Evolutionary conservation across 2,888 invertebrate genomes (phyloP).

Genomic region (Clistopyga incitator): DNA sequence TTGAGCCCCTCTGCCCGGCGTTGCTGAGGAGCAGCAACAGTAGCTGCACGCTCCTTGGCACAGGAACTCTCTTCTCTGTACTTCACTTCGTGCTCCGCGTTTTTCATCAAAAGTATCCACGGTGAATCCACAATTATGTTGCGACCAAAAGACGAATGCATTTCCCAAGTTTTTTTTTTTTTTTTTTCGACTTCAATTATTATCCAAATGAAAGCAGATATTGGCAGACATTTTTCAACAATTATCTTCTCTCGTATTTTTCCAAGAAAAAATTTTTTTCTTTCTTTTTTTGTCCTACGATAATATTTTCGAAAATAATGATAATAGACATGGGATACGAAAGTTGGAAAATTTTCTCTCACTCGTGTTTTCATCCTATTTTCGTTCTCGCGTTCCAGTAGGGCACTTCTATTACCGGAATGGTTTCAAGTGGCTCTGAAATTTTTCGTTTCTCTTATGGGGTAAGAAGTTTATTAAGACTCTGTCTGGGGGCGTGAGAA

Average conservation of each 20-base stretch:
- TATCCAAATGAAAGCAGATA: no score
- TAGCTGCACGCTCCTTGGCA: constrained; percentile 27
- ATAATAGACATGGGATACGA: no score
- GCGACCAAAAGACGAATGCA: background rate
- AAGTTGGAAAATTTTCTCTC: background rate
- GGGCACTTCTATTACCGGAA: background rate
- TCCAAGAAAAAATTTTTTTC: no score
- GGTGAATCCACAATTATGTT: background rate
- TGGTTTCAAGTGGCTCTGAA: background rate
- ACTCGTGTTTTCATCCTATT: background rate
- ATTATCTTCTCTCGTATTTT: no score
- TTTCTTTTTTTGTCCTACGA: no score
- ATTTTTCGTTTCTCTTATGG: background rate
- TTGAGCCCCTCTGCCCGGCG: background rate
- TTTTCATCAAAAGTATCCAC: constrained; percentile 30
- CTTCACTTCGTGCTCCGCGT: constrained; percentile 55
- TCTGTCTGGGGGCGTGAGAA: background rate
- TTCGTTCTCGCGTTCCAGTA: background rate
- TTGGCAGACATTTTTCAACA: no score
- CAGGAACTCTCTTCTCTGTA: constrained; percentile 32
- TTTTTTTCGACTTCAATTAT: background rate
- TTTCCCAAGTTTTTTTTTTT: background rate
- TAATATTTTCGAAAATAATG: no score
- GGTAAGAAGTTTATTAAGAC: constrained; percentile 9
- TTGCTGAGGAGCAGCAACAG: constrained; percentile 34